Percentiles rank a stretch among this genome's conserved stretches.
These are phyloP conservation scores for Ursus arctos DNA, from an alignment of 2,113 vertebrate species.

Conservation along the genomic window DNA sequence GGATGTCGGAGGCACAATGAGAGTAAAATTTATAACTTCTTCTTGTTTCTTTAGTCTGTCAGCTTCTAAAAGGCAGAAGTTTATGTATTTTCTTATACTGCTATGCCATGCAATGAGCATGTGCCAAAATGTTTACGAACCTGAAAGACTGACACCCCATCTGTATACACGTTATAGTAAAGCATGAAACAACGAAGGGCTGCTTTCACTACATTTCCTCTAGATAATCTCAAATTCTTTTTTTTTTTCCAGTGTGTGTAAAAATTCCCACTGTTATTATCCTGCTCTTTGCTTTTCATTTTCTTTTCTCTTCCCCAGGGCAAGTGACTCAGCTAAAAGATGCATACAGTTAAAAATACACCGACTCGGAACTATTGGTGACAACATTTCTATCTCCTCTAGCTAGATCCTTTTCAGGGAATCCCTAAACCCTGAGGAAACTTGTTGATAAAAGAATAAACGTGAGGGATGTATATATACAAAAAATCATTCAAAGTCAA, in stretches of 20 bases:
- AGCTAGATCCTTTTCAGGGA: not conserved
- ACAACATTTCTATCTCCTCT: slow-evolving; percentile 45
- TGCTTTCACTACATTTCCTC: not conserved
- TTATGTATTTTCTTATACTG: not conserved
- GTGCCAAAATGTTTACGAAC: not conserved
- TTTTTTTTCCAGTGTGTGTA: not conserved
- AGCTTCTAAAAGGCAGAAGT: not conserved
- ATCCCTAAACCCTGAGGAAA: slow-evolving; percentile 26
- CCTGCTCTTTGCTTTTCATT: slow-evolving; percentile 66
- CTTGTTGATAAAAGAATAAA: slow-evolving; percentile 36
- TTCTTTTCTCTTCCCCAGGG: slow-evolving; percentile 61
- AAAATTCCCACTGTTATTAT: slow-evolving; percentile 57
- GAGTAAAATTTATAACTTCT: not conserved
- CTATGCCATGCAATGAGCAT: not conserved
- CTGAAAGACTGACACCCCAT: not conserved
- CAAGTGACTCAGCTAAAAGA: slow-evolving; percentile 61
- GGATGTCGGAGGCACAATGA: not conserved
- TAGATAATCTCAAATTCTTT: not conserved
- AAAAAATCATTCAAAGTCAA: slow-evolving; percentile 51
- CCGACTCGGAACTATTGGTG: not conserved
- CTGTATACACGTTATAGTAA: not conserved
- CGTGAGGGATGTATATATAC: not conserved
- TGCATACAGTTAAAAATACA: slow-evolving; percentile 40
- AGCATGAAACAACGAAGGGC: not conserved
- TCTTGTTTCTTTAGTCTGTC: not conserved